These are phyloP conservation scores for Macaria notata DNA, from an alignment of 2,888 invertebrate genomes.

Conservation along the genomic window DNA sequence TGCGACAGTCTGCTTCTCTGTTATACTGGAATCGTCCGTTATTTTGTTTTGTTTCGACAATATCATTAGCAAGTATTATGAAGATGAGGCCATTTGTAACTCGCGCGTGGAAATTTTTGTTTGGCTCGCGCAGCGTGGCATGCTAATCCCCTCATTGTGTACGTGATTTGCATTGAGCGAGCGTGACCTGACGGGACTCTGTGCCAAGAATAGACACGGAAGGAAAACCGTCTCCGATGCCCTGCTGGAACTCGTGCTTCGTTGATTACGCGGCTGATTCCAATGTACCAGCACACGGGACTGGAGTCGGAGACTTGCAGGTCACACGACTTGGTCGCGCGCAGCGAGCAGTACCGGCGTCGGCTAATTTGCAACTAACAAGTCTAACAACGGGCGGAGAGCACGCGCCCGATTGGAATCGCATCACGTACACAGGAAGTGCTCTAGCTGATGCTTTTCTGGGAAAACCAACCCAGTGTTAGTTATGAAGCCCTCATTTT, in stretches of 20 bases:
- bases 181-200: conserved; percentile 65
- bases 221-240: conserved; percentile 69
- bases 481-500: conserved; percentile 57
- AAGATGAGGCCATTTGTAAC: conserved; percentile 35
- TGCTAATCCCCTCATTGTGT: conserved; percentile 67
- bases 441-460: conserved; percentile 41
- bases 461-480: conserved; percentile 48
- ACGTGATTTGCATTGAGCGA: conserved; percentile 70
- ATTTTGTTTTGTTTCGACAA: conserved; percentile 31
- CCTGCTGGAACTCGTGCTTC: conserved; percentile 66
- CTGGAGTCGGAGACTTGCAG: conserved; percentile 38
- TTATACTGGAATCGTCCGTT: conserved; percentile 24
- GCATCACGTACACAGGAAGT: conserved; percentile 65
- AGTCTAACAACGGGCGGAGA: conserved; percentile 34
- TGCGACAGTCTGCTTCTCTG: conserved; percentile 25
- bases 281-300: conserved; percentile 37
- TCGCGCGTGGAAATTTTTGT: conserved; percentile 48
- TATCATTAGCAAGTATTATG: conserved; percentile 38
- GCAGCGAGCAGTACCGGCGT: conserved; percentile 50
- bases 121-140: conserved; percentile 45
- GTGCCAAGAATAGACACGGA: conserved; percentile 75
- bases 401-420: conserved; percentile 65
- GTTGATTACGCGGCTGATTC: conserved; percentile 47
- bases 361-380: conserved; percentile 59
- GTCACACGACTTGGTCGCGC: conserved; percentile 57